Conservation (phyloP, 2,888 invertebrate species). For the Dynastes grantii region DNA sequence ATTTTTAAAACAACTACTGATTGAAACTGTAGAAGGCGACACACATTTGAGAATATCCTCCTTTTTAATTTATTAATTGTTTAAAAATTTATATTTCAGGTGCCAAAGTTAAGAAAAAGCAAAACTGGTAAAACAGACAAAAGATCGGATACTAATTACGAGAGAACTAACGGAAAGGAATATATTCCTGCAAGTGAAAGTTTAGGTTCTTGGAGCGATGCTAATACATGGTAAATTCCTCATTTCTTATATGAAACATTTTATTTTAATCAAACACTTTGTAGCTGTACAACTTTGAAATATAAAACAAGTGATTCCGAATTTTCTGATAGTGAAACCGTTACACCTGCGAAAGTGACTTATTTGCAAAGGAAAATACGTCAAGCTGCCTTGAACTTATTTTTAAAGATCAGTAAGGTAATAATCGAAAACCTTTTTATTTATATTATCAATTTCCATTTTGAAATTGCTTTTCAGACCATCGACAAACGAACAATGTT, state of each 20-base stretch:
- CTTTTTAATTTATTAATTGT: too few species aligned
- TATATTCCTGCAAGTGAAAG: slow-evolving; percentile 44
- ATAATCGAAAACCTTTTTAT: slow-evolving; percentile 58
- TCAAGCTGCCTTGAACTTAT: slow-evolving; percentile 77
- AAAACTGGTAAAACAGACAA: slow-evolving; percentile 52
- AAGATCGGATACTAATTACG: slow-evolving; percentile 35
- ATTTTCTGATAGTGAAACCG: slow-evolving; percentile 77
- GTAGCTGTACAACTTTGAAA: neutral
- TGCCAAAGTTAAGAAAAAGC: slow-evolving; percentile 31
- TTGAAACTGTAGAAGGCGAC: too few species aligned
- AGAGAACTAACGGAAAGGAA: neutral
- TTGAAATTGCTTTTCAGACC: slow-evolving; percentile 67
- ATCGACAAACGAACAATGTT: slow-evolving; percentile 80
- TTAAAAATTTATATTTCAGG: neutral
- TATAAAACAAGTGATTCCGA: slow-evolving; percentile 79
- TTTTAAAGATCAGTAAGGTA: slow-evolving; percentile 76
- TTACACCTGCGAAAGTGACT: slow-evolving; percentile 62
- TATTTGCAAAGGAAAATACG: slow-evolving; percentile 76
- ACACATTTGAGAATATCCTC: too few species aligned
- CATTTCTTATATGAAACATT: neutral
- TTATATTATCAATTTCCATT: neutral
- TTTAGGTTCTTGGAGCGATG: slow-evolving; percentile 14
- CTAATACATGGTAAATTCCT: neutral
- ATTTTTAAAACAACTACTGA: too few species aligned
- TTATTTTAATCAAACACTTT: neutral